Percentiles rank a stretch among this genome's conserved stretches.
These are phyloP conservation scores for Anarsia innoxiella DNA, from an alignment of 2,888 invertebrate species.

Conservation along the genomic window DNA sequence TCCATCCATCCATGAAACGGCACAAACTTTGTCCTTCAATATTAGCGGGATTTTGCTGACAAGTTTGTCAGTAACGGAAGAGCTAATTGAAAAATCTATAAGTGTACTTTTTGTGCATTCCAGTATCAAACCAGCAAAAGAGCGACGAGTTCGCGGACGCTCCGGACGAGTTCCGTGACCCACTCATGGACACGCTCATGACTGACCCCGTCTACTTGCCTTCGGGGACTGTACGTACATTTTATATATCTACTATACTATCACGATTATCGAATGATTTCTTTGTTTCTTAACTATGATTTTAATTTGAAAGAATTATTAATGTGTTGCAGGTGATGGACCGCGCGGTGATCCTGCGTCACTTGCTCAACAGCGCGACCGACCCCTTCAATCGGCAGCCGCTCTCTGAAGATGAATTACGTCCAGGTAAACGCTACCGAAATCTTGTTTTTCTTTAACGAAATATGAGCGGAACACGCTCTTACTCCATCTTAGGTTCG, in stretches of 20 bases:
- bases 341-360: constrained; percentile 92
- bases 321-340: constrained; percentile 84
- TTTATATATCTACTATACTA: neutral
- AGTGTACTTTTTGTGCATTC: no score
- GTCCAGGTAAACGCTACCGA: no score
- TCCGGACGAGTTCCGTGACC: constrained; percentile 97
- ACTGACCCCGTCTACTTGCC: constrained; percentile 95
- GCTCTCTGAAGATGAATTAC: constrained; percentile 94
- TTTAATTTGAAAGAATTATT: neutral
- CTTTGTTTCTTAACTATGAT: no score
- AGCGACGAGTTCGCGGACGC: constrained; percentile 97
- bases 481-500: no score
- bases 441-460: no score
- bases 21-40: no score
- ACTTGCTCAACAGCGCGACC: constrained; percentile 95
- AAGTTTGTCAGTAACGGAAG: no score
- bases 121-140: constrained; percentile 86
- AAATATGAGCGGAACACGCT: no score
- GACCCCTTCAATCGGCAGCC: constrained; percentile 99
- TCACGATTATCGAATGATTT: no score
- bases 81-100: no score
- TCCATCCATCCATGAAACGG: no score
- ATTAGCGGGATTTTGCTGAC: no score
- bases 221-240: constrained; percentile 78
- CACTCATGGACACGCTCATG: constrained; percentile 98